phyloP scores from a whole-genome alignment of 1,140 invertebrate species.

The Tribolium castaneum region DNA sequence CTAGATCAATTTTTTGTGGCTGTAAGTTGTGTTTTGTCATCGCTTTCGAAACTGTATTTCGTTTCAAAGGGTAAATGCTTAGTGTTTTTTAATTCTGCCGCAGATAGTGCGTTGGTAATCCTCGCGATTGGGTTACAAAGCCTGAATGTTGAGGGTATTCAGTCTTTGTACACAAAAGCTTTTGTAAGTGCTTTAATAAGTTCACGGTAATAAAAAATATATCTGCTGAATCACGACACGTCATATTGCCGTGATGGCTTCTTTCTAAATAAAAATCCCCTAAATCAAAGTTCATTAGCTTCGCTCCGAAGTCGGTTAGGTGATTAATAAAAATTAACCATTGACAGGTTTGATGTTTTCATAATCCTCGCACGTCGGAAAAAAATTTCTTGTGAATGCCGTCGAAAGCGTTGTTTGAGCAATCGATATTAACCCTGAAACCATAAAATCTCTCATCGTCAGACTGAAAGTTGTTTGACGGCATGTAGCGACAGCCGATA shows the following conservation, averaged over 20 bases:
- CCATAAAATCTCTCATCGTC: slow-evolving; percentile 32
- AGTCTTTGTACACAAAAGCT: slow-evolving; percentile 2
- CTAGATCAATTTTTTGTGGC: too few species aligned
- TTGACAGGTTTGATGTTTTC: slow-evolving; percentile 27
- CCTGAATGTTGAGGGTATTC: neutral
- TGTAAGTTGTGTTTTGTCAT: too few species aligned
- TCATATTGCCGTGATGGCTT: slow-evolving; percentile 13
- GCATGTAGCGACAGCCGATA: slow-evolving; percentile 30
- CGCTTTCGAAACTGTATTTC: too few species aligned
- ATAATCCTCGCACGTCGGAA: neutral
- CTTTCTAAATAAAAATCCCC: slow-evolving; percentile 1
- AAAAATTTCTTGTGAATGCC: neutral
- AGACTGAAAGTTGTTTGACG: slow-evolving; percentile 30
- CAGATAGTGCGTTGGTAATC: neutral
- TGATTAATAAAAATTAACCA: slow-evolving; percentile 26
- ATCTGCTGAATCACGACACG: slow-evolving; percentile 10
- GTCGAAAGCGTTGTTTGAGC: neutral
- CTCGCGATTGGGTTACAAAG: neutral
- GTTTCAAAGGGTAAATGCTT: neutral
- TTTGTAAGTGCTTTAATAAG: slow-evolving; percentile 15
- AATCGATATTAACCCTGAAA: slow-evolving; percentile 32
- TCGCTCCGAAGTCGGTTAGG: neutral
- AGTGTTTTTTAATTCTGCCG: neutral
- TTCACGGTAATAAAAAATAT: neutral
- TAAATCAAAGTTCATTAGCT: slow-evolving; percentile 18